These are phyloP conservation scores for Dryadula phaetusa DNA, from an alignment of 2,888 invertebrate genomes.

Conservation along the genomic window DNA sequence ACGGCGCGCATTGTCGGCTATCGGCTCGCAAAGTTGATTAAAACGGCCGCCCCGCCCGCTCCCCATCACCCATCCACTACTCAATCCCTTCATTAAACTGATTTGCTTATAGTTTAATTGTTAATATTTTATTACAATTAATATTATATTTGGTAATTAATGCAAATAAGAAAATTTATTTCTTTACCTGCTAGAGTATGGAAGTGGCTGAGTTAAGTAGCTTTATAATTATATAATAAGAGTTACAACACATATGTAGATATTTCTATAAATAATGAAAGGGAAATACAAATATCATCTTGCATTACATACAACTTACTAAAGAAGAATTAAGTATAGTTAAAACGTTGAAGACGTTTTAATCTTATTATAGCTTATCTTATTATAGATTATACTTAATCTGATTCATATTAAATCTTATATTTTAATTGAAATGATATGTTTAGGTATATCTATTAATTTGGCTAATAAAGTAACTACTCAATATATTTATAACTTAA, in stretches of 20 bases:
- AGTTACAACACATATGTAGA: too few species aligned
- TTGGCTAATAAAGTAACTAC: neutral
- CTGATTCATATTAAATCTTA: too few species aligned
- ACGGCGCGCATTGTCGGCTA: constrained; percentile 59
- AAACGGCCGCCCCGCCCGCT: constrained; percentile 47
- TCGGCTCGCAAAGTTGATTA: constrained; percentile 66
- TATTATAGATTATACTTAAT: too few species aligned
- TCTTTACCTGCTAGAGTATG: neutral
- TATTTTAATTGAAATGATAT: neutral
- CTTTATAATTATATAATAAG: too few species aligned
- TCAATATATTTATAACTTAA: neutral
- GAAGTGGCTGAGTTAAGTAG: too few species aligned
- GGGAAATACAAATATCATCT: too few species aligned
- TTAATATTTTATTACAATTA: constrained; percentile 22
- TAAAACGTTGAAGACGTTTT: too few species aligned
- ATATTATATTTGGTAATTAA: neutral
- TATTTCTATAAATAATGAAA: too few species aligned
- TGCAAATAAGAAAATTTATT: neutral
- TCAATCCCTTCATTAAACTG: constrained; percentile 45
- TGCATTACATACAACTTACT: too few species aligned
- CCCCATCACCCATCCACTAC: constrained; percentile 31
- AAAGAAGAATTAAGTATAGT: too few species aligned
- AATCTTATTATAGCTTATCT: too few species aligned
- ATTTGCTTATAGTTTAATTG: constrained; percentile 44
- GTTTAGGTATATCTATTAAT: neutral